These are phyloP conservation scores for Archocentrus centrarchus DNA, from an alignment of 2,113 vertebrate species.

Conservation along the genomic window DNA sequence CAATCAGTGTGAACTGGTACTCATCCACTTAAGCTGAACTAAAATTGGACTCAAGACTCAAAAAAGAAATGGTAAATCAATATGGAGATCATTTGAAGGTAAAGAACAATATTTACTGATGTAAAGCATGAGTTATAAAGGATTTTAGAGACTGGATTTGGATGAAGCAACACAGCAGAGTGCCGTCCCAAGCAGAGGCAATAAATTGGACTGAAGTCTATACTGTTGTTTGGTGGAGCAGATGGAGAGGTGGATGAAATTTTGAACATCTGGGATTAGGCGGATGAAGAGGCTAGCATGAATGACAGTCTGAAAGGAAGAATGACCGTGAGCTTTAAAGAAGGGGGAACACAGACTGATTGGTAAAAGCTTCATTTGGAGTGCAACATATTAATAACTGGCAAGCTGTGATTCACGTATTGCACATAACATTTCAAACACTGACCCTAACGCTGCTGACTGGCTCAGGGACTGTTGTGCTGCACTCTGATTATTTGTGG, in stretches of 20 bases:
- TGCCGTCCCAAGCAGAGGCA: neutral
- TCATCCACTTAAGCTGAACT: neutral
- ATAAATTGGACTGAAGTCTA: neutral
- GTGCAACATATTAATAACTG: neutral
- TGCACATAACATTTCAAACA: too few relatives aligned
- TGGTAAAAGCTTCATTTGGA: neutral
- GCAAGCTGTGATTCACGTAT: too few relatives aligned
- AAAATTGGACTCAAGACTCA: neutral
- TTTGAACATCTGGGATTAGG: neutral
- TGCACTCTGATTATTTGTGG: neutral
- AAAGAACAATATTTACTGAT: neutral
- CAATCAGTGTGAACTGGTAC: neutral
- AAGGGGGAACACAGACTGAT: neutral
- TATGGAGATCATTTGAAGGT: neutral
- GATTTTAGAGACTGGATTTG: neutral
- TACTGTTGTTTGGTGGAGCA: neutral
- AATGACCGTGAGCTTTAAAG: neutral
- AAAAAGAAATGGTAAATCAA: neutral
- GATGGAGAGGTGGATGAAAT: neutral
- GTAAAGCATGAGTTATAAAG: too few relatives aligned
- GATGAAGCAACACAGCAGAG: neutral
- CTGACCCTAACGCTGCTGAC: neutral
- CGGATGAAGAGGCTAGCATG: neutral
- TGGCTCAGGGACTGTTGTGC: neutral
- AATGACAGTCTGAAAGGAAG: too few relatives aligned